These are phyloP conservation scores for Sympetrum striolatum DNA, from an alignment of 2,888 invertebrate genomes.

Conservation along the genomic window DNA sequence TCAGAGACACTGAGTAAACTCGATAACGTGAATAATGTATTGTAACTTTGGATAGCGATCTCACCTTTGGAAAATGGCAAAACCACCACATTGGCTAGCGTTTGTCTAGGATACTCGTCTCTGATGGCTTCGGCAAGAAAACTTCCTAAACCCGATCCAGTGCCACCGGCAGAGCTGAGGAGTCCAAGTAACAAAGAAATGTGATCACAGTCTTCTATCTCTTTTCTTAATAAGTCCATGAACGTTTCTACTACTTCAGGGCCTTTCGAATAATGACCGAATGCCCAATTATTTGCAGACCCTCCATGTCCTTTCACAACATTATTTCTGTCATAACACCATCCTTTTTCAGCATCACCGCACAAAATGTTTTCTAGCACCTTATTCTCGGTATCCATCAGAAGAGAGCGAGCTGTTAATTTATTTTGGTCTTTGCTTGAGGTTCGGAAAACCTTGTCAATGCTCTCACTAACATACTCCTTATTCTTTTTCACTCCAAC, in stretches of 20 bases:
- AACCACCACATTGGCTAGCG: slow-evolving; percentile 58
- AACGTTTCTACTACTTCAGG: slow-evolving; percentile 56
- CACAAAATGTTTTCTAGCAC: slow-evolving; percentile 56
- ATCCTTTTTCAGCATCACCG: slow-evolving; percentile 48
- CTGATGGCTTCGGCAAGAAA: slow-evolving; percentile 58
- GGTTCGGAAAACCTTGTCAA: not conserved
- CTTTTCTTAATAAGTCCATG: slow-evolving; percentile 58
- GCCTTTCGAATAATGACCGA: slow-evolving; percentile 61
- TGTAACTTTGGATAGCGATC: slow-evolving; percentile 64
- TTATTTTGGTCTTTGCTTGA: slow-evolving; percentile 53
- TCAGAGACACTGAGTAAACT: slow-evolving; percentile 60
- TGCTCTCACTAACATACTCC: not conserved
- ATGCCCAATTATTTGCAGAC: slow-evolving; percentile 65
- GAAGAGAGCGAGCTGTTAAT: slow-evolving; percentile 59
- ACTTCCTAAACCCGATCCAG: slow-evolving; percentile 64
- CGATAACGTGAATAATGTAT: slow-evolving; percentile 61
- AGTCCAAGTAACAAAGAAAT: slow-evolving; percentile 60
- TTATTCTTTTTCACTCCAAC: not conserved
- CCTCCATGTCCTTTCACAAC: slow-evolving; percentile 60
- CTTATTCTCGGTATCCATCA: slow-evolving; percentile 64
- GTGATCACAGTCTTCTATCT: slow-evolving; percentile 60
- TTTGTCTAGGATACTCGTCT: slow-evolving; percentile 61
- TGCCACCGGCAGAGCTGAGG: slow-evolving; percentile 63
- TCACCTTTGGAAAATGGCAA: slow-evolving; percentile 63
- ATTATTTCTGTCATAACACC: slow-evolving; percentile 59